Evolutionary conservation across 2,888 invertebrate species (phyloP).

Genomic region (Sisyra terminalis): DNA sequence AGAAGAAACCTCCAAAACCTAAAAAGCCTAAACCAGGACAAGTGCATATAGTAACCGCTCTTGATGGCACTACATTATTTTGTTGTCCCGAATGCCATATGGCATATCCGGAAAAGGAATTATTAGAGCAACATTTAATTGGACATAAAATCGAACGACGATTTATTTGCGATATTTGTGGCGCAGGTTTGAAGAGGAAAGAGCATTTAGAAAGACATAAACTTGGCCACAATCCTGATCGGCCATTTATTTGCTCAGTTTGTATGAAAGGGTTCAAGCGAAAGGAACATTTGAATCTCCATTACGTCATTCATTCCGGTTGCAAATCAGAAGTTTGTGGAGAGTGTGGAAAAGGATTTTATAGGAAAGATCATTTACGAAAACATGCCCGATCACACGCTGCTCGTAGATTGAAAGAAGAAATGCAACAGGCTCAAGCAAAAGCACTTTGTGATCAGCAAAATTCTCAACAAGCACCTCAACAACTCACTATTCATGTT

Average conservation of each 20-base stretch:
- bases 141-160: constrained; percentile 67
- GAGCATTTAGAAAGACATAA: constrained; percentile 66
- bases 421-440: constrained; percentile 28
- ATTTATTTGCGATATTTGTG: constrained; percentile 62
- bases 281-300: constrained; percentile 67
- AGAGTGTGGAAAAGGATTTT: constrained; percentile 64
- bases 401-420: constrained; percentile 57
- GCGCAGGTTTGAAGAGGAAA: constrained; percentile 59
- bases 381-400: constrained; percentile 67
- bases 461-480: constrained; percentile 5
- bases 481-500: constrained; percentile 12
- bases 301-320: constrained; percentile 71
- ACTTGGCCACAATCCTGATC: constrained; percentile 63
- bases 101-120: constrained; percentile 65
- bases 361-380: constrained; percentile 63
- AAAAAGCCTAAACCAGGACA: constrained; percentile 66
- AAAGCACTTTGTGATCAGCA: constrained; percentile 5
- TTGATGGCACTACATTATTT: constrained; percentile 57
- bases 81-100: constrained; percentile 71
- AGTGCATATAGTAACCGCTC: constrained; percentile 55
- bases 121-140: constrained; percentile 57
- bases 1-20: constrained; percentile 64
- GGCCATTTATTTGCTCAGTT: constrained; percentile 61
- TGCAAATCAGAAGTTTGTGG: constrained; percentile 62
- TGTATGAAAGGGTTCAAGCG: constrained; percentile 68